These are phyloP conservation scores for Pelobates cultripes DNA, from an alignment of 2,797 vertebrate genomes.

Conservation along the genomic window DNA sequence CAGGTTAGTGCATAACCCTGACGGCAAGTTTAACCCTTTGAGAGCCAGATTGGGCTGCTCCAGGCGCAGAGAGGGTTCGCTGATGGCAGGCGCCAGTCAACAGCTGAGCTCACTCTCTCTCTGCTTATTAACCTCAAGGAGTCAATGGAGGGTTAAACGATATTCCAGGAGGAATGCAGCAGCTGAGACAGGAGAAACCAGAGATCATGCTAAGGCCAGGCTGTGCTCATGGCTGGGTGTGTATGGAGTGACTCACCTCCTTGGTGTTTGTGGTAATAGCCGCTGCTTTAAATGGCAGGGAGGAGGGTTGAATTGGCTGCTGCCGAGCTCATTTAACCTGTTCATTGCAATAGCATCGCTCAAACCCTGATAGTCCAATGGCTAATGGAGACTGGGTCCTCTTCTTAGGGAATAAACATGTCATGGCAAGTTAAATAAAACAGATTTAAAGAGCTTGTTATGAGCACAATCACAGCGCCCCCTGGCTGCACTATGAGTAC, in stretches of 20 bases:
- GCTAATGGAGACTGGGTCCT: background rate
- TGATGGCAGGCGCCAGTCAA: no score
- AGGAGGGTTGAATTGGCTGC: background rate
- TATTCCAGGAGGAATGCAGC: constrained; percentile 11
- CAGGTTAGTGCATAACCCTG: no score
- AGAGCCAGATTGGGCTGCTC: no score
- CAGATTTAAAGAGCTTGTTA: no score
- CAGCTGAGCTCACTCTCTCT: no score
- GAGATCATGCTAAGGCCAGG: constrained; percentile 40
- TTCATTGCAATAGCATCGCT: background rate
- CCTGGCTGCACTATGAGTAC: background rate
- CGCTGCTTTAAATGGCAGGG: no score
- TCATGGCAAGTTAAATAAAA: no score
- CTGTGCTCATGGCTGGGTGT: constrained; percentile 37
- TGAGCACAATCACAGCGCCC: background rate
- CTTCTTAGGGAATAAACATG: no score
- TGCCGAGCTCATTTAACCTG: background rate
- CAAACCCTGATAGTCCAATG: background rate
- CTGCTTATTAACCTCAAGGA: no score
- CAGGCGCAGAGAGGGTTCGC: no score
- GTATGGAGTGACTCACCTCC: constrained; percentile 40
- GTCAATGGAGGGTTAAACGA: constrained; percentile 14
- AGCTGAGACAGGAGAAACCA: constrained; percentile 1
- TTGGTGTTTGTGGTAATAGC: background rate
- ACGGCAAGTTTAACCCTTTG: no score